Evolutionary conservation across 2,888 invertebrate species (phyloP).

Genomic region (Elegia similella): DNA sequence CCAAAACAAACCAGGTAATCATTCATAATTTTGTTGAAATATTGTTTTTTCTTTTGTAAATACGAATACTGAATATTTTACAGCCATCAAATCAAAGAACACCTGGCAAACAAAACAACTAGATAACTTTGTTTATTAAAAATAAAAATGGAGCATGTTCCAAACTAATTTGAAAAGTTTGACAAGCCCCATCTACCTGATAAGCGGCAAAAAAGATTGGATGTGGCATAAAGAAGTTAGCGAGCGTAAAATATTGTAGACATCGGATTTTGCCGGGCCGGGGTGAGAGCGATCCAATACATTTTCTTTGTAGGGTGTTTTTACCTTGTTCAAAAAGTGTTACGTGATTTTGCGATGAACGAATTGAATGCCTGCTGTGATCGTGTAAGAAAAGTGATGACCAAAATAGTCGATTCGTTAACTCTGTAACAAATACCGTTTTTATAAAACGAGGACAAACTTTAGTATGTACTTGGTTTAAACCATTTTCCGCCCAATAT

Average conservation of each 20-base stretch:
- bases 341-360: slow-evolving; percentile 12
- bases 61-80: not conserved
- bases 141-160: slow-evolving; percentile 47
- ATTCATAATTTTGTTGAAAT: not conserved
- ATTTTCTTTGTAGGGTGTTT: slow-evolving; percentile 36
- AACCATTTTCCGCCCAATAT: too few species aligned
- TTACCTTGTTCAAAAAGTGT: slow-evolving; percentile 34
- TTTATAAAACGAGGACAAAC: too few species aligned
- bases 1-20: too few species aligned
- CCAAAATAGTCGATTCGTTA: too few species aligned
- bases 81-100: slow-evolving; percentile 15
- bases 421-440: too few species aligned
- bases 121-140: slow-evolving; percentile 39
- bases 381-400: not conserved
- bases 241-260: slow-evolving; percentile 60
- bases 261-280: slow-evolving; percentile 43
- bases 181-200: slow-evolving; percentile 65
- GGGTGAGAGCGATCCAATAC: slow-evolving; percentile 36
- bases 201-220: slow-evolving; percentile 63
- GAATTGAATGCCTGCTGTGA: too few species aligned
- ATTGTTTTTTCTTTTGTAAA: not conserved
- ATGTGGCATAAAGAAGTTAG: slow-evolving; percentile 61
- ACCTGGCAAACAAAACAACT: slow-evolving; percentile 24
- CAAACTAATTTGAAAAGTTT: slow-evolving; percentile 70
- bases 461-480: too few species aligned